Evolutionary conservation across 2,113 vertebrate species (phyloP).

Genomic region (Cinclus cinclus): DNA sequence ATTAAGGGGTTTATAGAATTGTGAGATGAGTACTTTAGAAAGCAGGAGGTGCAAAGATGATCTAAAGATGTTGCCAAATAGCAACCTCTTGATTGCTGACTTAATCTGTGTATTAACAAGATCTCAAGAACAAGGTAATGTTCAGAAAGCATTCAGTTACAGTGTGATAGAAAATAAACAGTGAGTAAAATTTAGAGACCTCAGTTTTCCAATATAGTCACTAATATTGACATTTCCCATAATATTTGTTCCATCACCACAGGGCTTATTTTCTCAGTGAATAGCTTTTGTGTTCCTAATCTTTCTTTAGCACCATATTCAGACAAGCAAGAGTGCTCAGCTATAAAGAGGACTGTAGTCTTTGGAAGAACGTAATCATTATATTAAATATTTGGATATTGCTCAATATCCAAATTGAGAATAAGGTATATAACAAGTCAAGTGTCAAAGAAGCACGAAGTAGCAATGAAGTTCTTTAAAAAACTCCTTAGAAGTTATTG

Average conservation of each 20-base stretch:
- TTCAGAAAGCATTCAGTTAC: neutral
- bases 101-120: neutral
- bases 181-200: neutral
- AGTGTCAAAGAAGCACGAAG: neutral
- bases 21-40: neutral
- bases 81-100: neutral
- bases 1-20: neutral
- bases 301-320: neutral
- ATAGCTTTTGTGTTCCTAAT: neutral
- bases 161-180: neutral
- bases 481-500: neutral
- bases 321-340: neutral
- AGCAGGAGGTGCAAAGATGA: rapidly evolving
- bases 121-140: neutral
- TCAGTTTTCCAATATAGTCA: neutral
- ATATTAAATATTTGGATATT: neutral
- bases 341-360: neutral
- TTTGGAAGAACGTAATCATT: neutral
- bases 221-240: neutral
- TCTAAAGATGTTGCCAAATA: neutral
- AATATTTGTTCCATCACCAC: neutral
- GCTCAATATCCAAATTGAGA: neutral
- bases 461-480: neutral
- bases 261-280: neutral
- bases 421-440: neutral